Evolutionary conservation across 2,888 invertebrate species (phyloP).

Genomic region (Sesamia inferens): DNA sequence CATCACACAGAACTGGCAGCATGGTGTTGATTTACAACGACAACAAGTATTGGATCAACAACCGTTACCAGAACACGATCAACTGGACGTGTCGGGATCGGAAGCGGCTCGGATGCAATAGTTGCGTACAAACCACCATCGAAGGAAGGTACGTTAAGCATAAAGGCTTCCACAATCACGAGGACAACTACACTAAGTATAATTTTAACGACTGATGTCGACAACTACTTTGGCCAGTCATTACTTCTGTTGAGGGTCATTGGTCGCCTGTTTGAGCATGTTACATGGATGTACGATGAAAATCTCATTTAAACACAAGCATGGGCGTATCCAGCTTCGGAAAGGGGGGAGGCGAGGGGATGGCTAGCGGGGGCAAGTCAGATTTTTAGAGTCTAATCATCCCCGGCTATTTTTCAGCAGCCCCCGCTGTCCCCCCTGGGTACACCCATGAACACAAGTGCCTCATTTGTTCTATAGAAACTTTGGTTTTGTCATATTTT

Average conservation of each 20-base stretch:
- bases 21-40: slow-evolving; percentile 88
- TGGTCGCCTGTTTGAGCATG: slow-evolving; percentile 34
- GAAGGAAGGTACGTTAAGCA: slow-evolving; percentile 86
- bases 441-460: slow-evolving; percentile 1
- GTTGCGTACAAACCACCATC: slow-evolving; percentile 85
- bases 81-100: slow-evolving; percentile 88
- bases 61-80: slow-evolving; percentile 87
- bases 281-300: slow-evolving; percentile 12
- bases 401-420: too few species aligned
- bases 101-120: slow-evolving; percentile 84
- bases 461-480: slow-evolving; percentile 25
- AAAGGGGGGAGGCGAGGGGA: too few species aligned
- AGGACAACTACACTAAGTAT: slow-evolving; percentile 86
- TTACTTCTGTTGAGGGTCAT: slow-evolving; percentile 68
- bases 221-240: slow-evolving; percentile 66
- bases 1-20: slow-evolving; percentile 87
- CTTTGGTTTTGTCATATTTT: neutral
- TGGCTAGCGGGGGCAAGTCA: too few species aligned
- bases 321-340: too few species aligned
- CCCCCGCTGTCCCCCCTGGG: too few species aligned
- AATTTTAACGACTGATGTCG: slow-evolving; percentile 86
- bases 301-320: slow-evolving; percentile 31
- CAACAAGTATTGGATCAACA: slow-evolving; percentile 88
- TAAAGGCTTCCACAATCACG: slow-evolving; percentile 86
- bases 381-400: too few species aligned